These are phyloP conservation scores for Phorcus lineatus DNA, from an alignment of 2,888 invertebrate species.

Conservation along the genomic window DNA sequence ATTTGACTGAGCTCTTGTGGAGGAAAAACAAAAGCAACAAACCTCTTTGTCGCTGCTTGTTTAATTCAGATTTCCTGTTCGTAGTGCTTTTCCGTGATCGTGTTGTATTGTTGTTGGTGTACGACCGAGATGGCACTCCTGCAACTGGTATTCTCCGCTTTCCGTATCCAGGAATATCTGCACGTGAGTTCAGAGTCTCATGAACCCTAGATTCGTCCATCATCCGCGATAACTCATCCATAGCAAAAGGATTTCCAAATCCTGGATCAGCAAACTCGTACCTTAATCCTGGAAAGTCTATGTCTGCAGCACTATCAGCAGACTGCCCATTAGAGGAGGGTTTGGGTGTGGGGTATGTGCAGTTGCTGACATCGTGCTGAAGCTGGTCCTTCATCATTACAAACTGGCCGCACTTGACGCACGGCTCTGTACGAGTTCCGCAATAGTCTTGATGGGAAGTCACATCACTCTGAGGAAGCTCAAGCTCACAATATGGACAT, in stretches of 20 bases:
- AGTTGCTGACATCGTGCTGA: constrained; percentile 80
- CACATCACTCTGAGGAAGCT: constrained; percentile 80
- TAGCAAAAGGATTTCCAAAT: constrained; percentile 38
- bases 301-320: not conserved
- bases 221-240: constrained; percentile 43
- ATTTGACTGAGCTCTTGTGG: too few species aligned
- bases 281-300: not conserved
- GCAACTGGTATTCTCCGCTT: not conserved
- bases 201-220: constrained; percentile 30
- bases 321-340: constrained; percentile 19
- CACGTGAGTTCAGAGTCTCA: not conserved
- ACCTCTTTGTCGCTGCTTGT: constrained; percentile 44
- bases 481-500: constrained; percentile 83
- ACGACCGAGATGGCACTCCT: not conserved
- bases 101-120: constrained; percentile 18
- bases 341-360: constrained; percentile 54
- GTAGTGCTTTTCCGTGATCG: constrained; percentile 35
- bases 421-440: constrained; percentile 84
- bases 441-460: constrained; percentile 83
- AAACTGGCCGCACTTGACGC: constrained; percentile 82
- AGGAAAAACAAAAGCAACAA: not conserved
- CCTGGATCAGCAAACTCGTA: constrained; percentile 14
- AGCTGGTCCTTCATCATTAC: constrained; percentile 84
- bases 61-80: constrained; percentile 49
- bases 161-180: not conserved